Base-by-base conservation (phyloP, 2,888 invertebrate genomes). In the Microdon myrmicae region DNA sequence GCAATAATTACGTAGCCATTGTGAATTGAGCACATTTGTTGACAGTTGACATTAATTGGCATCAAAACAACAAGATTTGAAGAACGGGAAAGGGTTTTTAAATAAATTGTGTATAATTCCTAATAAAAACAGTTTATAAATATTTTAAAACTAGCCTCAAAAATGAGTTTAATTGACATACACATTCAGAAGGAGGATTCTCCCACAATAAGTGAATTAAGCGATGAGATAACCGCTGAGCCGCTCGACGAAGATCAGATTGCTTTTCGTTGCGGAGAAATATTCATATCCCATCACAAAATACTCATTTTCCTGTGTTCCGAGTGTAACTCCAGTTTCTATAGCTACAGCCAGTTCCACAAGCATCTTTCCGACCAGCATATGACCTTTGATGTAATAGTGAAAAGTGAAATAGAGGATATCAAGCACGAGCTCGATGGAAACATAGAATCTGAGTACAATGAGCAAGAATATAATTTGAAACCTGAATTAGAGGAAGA, bases 201-300 rank as follows among this genome's bases (percentile, higher is more conserved):
- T 7, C 14, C n/a, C 7, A 17, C 7, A 5, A 20, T 29, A 41
- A 39, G 12, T 8, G 43, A 35, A 23, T 35, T 25, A 10, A 56
- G 28, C 7, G 51, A 58, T 12, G 37, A 43, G 44, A 23, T 58
- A 26, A 58, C 51, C 17, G 22, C 29, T 2, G 45, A 56, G 6
- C 19, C 58, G 12, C 41, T 31, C 1, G 39, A 38, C 5, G 38
- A 54, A 6, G 67, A 67, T 14, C 28, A 14, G 9, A 59, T 61
- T 10, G 54, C 68, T 8, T 31, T 20, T 16, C 67, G 60, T 8
- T 69, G 69, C 20, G 68, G 68, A 4, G 68, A 69, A 54, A 58
- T 69, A 28, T 69, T 54, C 13, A 41, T 69, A 25, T 68, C 69
- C 3, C 51, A 14, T n/a, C 41, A 29, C 4, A 45, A 56, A 10